Base-by-base conservation (phyloP, 1,140 invertebrate genomes). In the Brachionus koreanus region DNA sequence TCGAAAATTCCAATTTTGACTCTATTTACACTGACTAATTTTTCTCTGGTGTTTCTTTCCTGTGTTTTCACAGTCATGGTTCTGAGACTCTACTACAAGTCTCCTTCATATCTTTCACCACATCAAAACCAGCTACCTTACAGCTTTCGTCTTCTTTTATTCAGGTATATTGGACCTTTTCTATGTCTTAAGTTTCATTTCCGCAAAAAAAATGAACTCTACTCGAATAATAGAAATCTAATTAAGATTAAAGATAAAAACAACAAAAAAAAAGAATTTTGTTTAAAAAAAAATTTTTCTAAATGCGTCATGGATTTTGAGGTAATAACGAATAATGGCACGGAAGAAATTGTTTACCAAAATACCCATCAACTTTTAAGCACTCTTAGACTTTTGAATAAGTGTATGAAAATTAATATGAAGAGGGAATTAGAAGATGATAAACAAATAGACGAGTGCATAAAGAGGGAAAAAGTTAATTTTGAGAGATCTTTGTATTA, bases 21-120 rank as follows among this genome's bases (percentile, higher is more conserved):
- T 12, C 19, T 82, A 37, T 82, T 67, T 23, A 65, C 57, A 29
- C 19, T 65, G 5, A 65, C 79, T n/a, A 82, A 82, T 52, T 82
- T 82, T 69, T 65, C 57, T 25, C 39, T 82, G 6, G 79, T 82
- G 16, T 82, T 82, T 52, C 42, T 82, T n/a, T 82, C 79, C 2
- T 67, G 79, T 52, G 49, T 82, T 52, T 52, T 82, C 10, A 82
- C 79, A 29, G 79, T 82, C 10, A 61, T 61, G 25, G 76, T 79
- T 6, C 37, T 79, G 5, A 79, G 61, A 61, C 33, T 79, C 5
- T 79, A 79, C 29, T 79, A 79, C 76, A 57, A 65, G 33, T 42
- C 61, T 12, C 76, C 76, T 0, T 57, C 61, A 19, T 65, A 61
- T 37, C 25, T 65, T 12, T 33, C 76, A 7, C 76, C 76, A 25